Conservation (phyloP, 2,113 vertebrate species). For the Osmerus eperlanus region DNA sequence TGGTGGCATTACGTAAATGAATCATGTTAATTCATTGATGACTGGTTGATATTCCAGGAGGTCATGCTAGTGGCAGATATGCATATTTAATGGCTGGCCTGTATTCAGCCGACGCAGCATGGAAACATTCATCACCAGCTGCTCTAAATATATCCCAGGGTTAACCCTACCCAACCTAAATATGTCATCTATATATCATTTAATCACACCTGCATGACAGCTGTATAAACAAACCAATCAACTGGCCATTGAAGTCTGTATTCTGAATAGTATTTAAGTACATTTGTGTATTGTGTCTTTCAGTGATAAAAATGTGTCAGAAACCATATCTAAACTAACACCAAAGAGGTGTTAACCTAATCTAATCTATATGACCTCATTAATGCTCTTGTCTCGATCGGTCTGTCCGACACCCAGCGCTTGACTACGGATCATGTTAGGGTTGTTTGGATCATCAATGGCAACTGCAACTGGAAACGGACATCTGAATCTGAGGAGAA, state of each 20-base stretch:
- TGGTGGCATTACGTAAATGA: constrained; percentile 18
- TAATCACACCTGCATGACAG: not conserved
- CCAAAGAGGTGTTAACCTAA: too few species aligned
- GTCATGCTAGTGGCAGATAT: constrained; percentile 74
- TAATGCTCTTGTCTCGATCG: too few species aligned
- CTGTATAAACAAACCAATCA: not conserved
- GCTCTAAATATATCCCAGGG: constrained; percentile 71
- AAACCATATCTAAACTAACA: too few species aligned
- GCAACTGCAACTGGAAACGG: not conserved
- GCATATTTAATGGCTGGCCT: constrained; percentile 80
- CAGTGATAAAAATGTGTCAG: too few species aligned
- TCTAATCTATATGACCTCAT: too few species aligned
- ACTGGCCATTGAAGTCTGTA: not conserved
- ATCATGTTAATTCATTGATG: constrained; percentile 65
- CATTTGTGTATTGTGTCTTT: too few species aligned
- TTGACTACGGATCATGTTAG: too few species aligned
- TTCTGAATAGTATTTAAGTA: too few species aligned
- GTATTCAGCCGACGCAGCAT: constrained; percentile 67
- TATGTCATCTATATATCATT: not conserved
- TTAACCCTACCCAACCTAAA: constrained; percentile 46
- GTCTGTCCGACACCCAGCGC: too few species aligned
- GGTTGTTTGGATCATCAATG: too few species aligned
- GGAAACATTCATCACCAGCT: constrained; percentile 77
- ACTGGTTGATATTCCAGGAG: constrained; percentile 69
- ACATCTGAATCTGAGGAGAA: constrained; percentile 37